phyloP scores from a whole-genome alignment of 2,797 vertebrate genomes.

The Cephalopachus bancanus region DNA sequence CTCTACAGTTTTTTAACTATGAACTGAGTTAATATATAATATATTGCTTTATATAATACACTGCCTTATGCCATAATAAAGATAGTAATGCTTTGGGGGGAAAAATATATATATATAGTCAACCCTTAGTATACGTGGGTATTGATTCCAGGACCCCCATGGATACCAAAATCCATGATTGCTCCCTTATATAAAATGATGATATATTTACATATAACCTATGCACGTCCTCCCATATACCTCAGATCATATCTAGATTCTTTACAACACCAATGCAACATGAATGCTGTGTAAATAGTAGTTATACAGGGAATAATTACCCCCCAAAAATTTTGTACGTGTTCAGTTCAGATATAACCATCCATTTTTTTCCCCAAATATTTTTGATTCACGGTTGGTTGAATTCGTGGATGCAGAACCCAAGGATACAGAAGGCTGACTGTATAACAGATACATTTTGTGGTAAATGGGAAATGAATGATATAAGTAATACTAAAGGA shows the following conservation, averaged over 20 bases:
- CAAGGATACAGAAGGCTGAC: neutral
- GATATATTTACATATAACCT: neutral
- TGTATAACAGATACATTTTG: neutral
- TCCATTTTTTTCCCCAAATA: neutral
- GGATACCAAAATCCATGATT: neutral
- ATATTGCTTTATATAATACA: too few species aligned
- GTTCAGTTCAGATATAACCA: neutral
- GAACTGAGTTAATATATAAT: too few species aligned
- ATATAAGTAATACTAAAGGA: slow-evolving; percentile 14
- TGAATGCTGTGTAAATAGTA: neutral
- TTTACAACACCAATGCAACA: neutral
- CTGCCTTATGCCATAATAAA: too few species aligned
- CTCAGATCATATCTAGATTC: neutral
- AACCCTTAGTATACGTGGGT: neutral
- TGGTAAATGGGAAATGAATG: slow-evolving; percentile 5
- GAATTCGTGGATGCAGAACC: neutral
- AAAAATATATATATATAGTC: too few species aligned
- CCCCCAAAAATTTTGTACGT: neutral
- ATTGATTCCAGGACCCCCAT: neutral
- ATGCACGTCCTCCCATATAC: neutral
- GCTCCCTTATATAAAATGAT: neutral
- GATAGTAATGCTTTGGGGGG: too few species aligned
- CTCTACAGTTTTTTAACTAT: too few species aligned
- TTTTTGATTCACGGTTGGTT: neutral
- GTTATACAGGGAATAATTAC: neutral